Conservation (phyloP, 2,888 invertebrate genomes). For the Subacronicta megacephala region DNA sequence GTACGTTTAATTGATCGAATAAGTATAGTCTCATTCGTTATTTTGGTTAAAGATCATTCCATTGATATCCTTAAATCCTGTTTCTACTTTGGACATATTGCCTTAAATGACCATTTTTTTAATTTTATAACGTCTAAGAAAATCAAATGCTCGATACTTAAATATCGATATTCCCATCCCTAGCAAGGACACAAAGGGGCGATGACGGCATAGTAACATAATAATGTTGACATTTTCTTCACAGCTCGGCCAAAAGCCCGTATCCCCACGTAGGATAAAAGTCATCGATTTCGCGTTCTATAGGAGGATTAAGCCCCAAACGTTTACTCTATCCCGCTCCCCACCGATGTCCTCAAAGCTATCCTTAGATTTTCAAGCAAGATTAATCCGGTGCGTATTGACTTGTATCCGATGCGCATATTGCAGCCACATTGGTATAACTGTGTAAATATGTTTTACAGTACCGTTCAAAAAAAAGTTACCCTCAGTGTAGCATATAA, state of each 20-base stretch:
- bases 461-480: constrained; percentile 1
- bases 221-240: constrained; percentile 81
- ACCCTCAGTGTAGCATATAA: not conserved
- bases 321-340: constrained; percentile 68
- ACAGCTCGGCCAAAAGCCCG: constrained; percentile 55
- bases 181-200: constrained; percentile 50
- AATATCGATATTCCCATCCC: constrained; percentile 40
- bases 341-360: constrained; percentile 49
- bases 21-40: too few species aligned
- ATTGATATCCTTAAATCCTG: not conserved
- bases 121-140: too few species aligned
- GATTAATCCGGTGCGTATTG: constrained; percentile 62
- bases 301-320: constrained; percentile 78
- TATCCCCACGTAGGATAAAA: constrained; percentile 60
- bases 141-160: constrained; percentile 19
- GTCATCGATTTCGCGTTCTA: constrained; percentile 80
- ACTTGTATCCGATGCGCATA: constrained; percentile 32
- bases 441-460: not conserved
- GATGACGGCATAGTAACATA: constrained; percentile 68
- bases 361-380: constrained; percentile 69
- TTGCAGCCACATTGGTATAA: constrained; percentile 5
- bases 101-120: too few species aligned
- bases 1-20: too few species aligned
- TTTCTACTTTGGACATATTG: not conserved
- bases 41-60: too few species aligned